Evolutionary conservation across 64 coral and sea anemone species (phyloP), one percentile per base, ranked within the genome.

Genomic region (Anthopleura sola): DNA sequence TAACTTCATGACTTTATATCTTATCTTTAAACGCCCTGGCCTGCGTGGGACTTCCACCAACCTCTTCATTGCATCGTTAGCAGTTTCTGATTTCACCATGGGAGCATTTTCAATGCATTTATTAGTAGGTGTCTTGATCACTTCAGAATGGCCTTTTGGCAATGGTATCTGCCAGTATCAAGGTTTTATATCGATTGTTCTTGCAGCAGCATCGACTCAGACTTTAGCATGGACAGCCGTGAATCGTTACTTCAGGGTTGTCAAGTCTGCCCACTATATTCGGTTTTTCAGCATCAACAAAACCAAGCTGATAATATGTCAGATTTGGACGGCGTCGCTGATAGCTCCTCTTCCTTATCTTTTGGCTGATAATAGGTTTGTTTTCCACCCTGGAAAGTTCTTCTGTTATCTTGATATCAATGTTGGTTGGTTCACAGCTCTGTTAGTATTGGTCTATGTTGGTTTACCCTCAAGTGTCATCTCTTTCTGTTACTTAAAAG

Each of bases 361-460:
- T 0, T 68, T 53, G 12, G 15, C 46, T 0, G 91, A 86, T 16
- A 46, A 93, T 3, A 21, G 0, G 14, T 93, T 82, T 49, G 26
- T 88, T 10, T 93, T 93, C 49, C 78, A 93, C 34, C 80, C 91
- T 17, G 91, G 91, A 1, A 93, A 93, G 64, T 49, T 84, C 37
- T 88, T 34, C 26, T 93, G 86, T 56, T 75, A 83, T 26, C 81
- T 82, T 51, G 60, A 88, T 55, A 78, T 83, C 24, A 40, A 58
- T n/a, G 66, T 85, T 15, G 31, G 18, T 6, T 76, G 50, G 19
- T 88, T 84, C 46, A 88, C 86, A 11, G 82, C 69, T 10, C 74
- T 88, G 34, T 78, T 90, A 29, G 66, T 93, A 5, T 48, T 47
- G 19, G 31, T 64, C 14, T 93, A 80, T n/a, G 86, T 75, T 0